These are phyloP conservation scores for Scolanthus callimorphus DNA, from an alignment of 92 coral and sea anemone genomes.

Conservation along the genomic window DNA sequence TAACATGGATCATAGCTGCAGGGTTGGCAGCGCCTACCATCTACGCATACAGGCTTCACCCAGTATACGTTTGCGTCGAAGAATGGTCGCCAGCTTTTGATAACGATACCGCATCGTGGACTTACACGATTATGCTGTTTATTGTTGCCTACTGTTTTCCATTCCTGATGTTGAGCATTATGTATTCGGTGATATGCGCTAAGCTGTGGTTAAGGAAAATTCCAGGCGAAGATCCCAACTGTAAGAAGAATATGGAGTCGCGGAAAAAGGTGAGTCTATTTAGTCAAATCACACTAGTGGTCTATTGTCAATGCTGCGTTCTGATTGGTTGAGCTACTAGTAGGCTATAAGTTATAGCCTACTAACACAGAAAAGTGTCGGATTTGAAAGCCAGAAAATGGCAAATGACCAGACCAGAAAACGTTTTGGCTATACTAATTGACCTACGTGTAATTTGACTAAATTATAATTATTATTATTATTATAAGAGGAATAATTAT, in stretches of 20 bases:
- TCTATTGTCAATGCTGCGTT: too few species aligned
- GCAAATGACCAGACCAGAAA: too few species aligned
- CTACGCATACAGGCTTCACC: constrained; percentile 45
- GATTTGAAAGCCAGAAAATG: too few species aligned
- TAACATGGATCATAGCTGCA: constrained; percentile 66
- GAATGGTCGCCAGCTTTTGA: constrained; percentile 73
- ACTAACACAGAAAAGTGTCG: too few species aligned
- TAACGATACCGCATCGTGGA: constrained; percentile 28
- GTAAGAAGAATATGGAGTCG: constrained; percentile 37
- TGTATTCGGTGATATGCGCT: constrained; percentile 70
- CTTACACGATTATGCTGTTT: constrained; percentile 66
- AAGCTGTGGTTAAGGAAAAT: constrained; percentile 71
- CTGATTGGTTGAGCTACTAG: too few species aligned
- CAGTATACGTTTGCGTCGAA: constrained; percentile 42
- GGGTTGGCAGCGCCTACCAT: constrained; percentile 72
- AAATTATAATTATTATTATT: too few species aligned
- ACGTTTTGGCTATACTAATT: too few species aligned
- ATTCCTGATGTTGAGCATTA: constrained; percentile 51
- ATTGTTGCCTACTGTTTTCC: constrained; percentile 76
- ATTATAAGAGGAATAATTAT: too few species aligned
- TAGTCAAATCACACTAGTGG: too few species aligned
- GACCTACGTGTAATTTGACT: too few species aligned
- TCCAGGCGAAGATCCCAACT: constrained; percentile 53
- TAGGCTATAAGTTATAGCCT: too few species aligned
- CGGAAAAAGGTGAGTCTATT: constrained; percentile 27